These are phyloP conservation scores for Flabesymbios commensalis DNA, from an alignment of 2,888 invertebrate genomes.

Conservation along the genomic window DNA sequence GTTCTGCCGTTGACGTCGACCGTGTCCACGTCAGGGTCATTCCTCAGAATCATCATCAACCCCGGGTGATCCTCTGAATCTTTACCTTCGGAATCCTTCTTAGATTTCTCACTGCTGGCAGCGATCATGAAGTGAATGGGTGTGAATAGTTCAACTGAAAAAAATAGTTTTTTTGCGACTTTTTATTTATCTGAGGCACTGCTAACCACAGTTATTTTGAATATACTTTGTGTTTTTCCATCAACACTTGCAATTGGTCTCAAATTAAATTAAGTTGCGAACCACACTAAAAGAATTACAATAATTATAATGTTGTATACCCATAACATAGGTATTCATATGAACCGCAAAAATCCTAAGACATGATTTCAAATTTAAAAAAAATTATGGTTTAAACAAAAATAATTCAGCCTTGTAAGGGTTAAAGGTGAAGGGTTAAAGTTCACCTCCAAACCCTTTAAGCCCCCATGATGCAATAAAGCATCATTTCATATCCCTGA, in stretches of 20 bases:
- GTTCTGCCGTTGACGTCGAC: slow-evolving; percentile 47
- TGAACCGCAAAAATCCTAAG: background rate
- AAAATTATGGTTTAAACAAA: too few relatives aligned
- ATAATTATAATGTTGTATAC: background rate
- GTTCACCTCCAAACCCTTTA: too few relatives aligned
- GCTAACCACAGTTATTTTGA: too few relatives aligned
- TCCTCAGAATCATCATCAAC: slow-evolving; percentile 43
- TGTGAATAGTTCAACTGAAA: slow-evolving; percentile 48
- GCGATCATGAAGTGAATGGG: slow-evolving; percentile 50
- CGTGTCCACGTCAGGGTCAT: slow-evolving; percentile 46
- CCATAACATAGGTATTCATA: too few relatives aligned
- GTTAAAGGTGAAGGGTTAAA: too few relatives aligned
- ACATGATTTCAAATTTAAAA: too few relatives aligned
- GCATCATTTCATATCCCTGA: too few relatives aligned
- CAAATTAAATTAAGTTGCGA: background rate
- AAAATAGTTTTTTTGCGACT: too few relatives aligned
- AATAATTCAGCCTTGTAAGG: too few relatives aligned
- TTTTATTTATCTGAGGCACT: too few relatives aligned
- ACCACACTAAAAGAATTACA: background rate
- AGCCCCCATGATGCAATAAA: too few relatives aligned
- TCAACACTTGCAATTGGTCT: slow-evolving; percentile 13
- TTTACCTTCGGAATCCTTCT: slow-evolving; percentile 31
- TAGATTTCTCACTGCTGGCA: slow-evolving; percentile 23
- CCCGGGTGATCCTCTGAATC: slow-evolving; percentile 35
- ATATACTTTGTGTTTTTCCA: too few relatives aligned